phyloP scores from a whole-genome alignment of 2,797 vertebrate genomes.

The Thaleichthys pacificus region DNA sequence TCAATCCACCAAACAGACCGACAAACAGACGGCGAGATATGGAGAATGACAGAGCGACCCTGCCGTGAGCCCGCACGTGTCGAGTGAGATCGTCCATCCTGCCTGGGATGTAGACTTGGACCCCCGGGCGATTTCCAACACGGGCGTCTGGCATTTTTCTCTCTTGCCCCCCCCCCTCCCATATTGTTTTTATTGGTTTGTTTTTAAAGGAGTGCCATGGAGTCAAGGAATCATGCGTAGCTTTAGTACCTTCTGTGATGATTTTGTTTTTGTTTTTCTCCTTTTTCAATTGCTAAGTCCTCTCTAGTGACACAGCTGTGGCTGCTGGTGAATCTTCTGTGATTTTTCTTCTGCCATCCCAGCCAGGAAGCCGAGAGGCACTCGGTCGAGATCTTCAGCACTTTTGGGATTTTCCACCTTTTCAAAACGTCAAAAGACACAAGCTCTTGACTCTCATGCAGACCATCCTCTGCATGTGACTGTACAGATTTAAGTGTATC shows the following conservation, averaged over 20 bases:
- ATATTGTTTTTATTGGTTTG: slow-evolving; percentile 19
- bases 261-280: slow-evolving; percentile 39
- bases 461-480: slow-evolving; percentile 85
- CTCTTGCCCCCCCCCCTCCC: slow-evolving; percentile 44
- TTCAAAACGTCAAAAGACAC: slow-evolving; percentile 74
- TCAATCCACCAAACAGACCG: slow-evolving; percentile 58
- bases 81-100: slow-evolving; percentile 37
- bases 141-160: slow-evolving; percentile 65
- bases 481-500: slow-evolving; percentile 98
- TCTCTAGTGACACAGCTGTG: slow-evolving; percentile 72
- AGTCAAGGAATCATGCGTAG: slow-evolving; percentile 72
- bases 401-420: slow-evolving; percentile 78
- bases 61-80: not conserved
- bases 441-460: slow-evolving; percentile 73
- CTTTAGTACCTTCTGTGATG: slow-evolving; percentile 68
- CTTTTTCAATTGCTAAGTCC: slow-evolving; percentile 47
- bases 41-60: slow-evolving; percentile 45
- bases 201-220: slow-evolving; percentile 70
- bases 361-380: slow-evolving; percentile 80
- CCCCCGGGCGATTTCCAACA: slow-evolving; percentile 30
- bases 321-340: slow-evolving; percentile 75
- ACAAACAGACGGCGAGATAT: slow-evolving; percentile 26
- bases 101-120: no score
- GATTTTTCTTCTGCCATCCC: slow-evolving; percentile 72
- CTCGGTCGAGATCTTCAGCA: slow-evolving; percentile 79